phyloP scores from a whole-genome alignment of 2,113 vertebrate species.

The Trochalopteron elliotii region DNA sequence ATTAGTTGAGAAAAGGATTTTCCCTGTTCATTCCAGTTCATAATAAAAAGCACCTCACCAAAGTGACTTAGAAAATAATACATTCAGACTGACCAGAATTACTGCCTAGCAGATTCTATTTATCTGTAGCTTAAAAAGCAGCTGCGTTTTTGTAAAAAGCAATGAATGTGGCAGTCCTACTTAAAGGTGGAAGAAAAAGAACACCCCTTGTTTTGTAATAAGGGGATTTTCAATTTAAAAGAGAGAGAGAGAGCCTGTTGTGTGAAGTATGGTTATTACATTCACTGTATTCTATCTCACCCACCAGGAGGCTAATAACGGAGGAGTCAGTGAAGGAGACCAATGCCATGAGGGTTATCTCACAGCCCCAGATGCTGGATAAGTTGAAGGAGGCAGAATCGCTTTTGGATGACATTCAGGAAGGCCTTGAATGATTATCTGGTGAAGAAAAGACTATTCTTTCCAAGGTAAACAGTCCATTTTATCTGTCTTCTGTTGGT shows the following conservation, averaged over 20 bases:
- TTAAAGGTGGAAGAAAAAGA: conserved; percentile 82
- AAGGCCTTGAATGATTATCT: conserved; percentile 75
- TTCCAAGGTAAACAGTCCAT: conserved; percentile 79
- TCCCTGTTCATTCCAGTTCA: conserved; percentile 70
- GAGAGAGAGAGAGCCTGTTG: conserved; percentile 78
- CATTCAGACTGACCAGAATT: conserved; percentile 78
- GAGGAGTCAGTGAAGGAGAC: conserved; percentile 78
- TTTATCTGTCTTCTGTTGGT: conserved; percentile 55
- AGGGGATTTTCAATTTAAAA: conserved; percentile 86
- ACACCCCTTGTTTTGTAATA: conserved; percentile 86
- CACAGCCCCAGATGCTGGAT: conserved; percentile 79
- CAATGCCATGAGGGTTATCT: conserved; percentile 80
- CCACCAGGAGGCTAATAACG: conserved; percentile 85
- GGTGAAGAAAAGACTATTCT: conserved; percentile 77
- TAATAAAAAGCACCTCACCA: conserved; percentile 72
- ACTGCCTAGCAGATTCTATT: conserved; percentile 81
- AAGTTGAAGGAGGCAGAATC: conserved; percentile 77
- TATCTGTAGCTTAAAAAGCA: conserved; percentile 84
- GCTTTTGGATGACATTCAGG: conserved; percentile 82
- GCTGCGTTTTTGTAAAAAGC: conserved; percentile 83
- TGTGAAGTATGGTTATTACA: conserved; percentile 84
- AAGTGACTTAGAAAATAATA: conserved; percentile 80
- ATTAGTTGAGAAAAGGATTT: conserved; percentile 77
- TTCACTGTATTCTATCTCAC: conserved; percentile 83
- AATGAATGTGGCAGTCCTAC: conserved; percentile 81